Conservation (phyloP, 2,888 invertebrate genomes). For the Augochlorella aurata region DNA sequence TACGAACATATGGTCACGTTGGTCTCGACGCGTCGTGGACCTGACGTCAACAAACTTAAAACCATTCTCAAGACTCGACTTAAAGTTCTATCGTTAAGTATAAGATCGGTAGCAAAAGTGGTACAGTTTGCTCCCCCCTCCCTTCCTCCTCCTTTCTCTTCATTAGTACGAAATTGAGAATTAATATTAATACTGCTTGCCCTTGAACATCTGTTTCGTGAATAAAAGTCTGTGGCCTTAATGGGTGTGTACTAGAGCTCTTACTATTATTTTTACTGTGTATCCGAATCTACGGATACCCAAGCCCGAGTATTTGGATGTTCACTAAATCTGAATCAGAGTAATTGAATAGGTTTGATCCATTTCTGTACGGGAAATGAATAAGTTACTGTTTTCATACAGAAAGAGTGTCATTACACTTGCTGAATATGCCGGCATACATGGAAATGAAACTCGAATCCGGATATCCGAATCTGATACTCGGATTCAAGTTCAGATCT, state of each 20-base stretch:
- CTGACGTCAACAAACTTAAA: neutral
- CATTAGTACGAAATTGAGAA: slow-evolving; percentile 7
- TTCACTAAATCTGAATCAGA: neutral
- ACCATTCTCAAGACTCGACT: neutral
- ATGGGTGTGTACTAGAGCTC: neutral
- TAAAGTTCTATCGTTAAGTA: slow-evolving; percentile 7
- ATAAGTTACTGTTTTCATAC: neutral
- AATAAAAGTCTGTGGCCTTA: neutral
- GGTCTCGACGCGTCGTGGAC: slow-evolving; percentile 18
- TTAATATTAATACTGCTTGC: slow-evolving; percentile 16
- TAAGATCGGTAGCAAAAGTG: neutral
- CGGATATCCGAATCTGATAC: too few relatives aligned
- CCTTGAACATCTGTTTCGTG: slow-evolving; percentile 9
- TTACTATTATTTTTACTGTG: neutral
- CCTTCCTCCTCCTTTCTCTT: neutral
- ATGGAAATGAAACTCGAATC: too few relatives aligned
- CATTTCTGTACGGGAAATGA: neutral
- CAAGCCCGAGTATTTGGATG: neutral
- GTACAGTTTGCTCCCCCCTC: neutral
- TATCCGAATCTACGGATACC: neutral
- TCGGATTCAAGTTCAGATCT: neutral
- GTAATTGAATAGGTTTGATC: neutral
- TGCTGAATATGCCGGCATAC: neutral
- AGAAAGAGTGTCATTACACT: neutral
- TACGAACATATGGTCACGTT: neutral